These are phyloP conservation scores for Sitobion miscanthi DNA, from an alignment of 1,140 invertebrate genomes.

Conservation along the genomic window DNA sequence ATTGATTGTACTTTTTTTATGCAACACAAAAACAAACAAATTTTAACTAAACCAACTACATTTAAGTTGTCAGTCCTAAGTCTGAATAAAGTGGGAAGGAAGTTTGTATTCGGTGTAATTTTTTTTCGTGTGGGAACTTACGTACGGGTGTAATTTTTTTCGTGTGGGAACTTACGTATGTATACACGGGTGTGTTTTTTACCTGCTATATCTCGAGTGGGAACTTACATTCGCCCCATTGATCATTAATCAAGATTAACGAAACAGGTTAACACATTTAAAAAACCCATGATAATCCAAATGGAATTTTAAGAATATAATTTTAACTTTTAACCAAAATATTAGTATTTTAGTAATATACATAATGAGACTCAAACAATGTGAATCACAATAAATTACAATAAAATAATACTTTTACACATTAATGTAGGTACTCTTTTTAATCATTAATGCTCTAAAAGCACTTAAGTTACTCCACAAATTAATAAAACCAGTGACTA, in stretches of 20 bases:
- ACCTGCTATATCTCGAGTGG: no score
- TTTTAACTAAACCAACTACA: no score
- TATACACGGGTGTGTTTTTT: no score
- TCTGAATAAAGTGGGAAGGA: no score
- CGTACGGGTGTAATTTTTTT: no score
- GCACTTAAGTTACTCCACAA: neutral
- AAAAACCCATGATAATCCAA: neutral
- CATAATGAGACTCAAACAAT: neutral
- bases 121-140: no score
- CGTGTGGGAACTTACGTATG: no score
- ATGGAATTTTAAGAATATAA: neutral
- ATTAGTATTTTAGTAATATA: neutral
- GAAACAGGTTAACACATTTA: neutral
- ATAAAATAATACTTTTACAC: neutral
- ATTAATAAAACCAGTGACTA: neutral
- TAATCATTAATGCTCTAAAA: neutral
- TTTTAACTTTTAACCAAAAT: neutral
- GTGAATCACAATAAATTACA: neutral
- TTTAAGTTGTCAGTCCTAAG: no score
- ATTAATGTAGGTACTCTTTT: neutral
- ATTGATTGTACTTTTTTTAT: no score
- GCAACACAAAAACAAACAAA: no score
- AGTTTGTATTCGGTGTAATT: no score
- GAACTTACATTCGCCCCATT: no score
- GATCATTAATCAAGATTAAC: neutral